Conservation (phyloP, 2,888 invertebrate species). For the Erannis defoliaria region DNA sequence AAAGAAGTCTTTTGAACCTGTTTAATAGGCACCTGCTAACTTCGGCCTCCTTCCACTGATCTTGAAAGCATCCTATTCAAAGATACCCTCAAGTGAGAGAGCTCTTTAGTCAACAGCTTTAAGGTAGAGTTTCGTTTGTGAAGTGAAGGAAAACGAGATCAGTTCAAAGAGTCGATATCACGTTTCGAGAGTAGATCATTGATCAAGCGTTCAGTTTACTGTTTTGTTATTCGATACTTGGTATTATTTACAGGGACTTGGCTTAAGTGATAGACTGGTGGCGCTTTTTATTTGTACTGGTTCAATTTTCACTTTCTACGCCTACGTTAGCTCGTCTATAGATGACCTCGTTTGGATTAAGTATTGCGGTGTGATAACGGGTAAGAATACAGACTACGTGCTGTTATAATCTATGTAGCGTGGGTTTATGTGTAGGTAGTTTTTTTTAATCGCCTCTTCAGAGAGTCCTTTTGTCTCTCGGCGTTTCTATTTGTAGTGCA, state of each 20-base stretch:
- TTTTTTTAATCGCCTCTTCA: neutral
- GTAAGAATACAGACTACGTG: neutral
- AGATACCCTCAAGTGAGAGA: neutral
- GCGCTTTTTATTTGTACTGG: slow-evolving; percentile 13
- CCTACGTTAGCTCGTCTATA: slow-evolving; percentile 11
- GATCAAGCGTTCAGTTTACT: slow-evolving; percentile 39
- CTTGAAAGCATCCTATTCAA: slow-evolving; percentile 31
- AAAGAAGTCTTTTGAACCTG: slow-evolving; percentile 27
- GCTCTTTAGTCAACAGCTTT: slow-evolving; percentile 10
- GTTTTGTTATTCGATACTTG: slow-evolving; percentile 34
- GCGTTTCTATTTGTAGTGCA: neutral
- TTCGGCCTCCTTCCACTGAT: slow-evolving; percentile 42
- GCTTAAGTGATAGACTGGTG: slow-evolving; percentile 26
- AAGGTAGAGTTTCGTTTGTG: slow-evolving; percentile 28
- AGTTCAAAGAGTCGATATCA: slow-evolving; percentile 34
- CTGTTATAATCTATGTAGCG: slow-evolving; percentile 5
- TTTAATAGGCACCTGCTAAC: slow-evolving; percentile 38
- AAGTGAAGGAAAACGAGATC: slow-evolving; percentile 28
- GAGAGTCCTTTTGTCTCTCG: no score
- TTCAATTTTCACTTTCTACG: slow-evolving; percentile 29
- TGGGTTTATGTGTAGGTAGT: neutral
- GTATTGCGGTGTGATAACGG: slow-evolving; percentile 15
- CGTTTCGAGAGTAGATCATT: slow-evolving; percentile 34
- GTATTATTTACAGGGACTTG: slow-evolving; percentile 27
- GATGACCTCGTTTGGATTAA: slow-evolving; percentile 10